Evolutionary conservation across 1,140 invertebrate genomes (phyloP).

Genomic region (Ceratosolen solmsi): DNA sequence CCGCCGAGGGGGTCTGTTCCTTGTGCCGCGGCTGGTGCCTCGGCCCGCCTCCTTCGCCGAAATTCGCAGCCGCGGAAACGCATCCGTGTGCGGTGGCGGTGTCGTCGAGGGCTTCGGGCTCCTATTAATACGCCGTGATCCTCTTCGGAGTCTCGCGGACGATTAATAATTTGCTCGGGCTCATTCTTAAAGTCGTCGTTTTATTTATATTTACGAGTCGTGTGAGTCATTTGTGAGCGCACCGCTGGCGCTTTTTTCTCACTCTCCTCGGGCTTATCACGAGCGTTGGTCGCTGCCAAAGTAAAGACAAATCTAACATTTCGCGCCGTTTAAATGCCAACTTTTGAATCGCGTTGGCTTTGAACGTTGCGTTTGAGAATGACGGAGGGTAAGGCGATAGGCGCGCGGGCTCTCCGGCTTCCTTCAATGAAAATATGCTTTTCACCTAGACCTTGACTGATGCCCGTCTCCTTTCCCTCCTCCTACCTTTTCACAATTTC

Average conservation of each 20-base stretch:
- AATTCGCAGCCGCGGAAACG: background rate
- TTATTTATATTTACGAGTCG: constrained; percentile 2
- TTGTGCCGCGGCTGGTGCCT: too few species aligned
- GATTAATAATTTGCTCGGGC: background rate
- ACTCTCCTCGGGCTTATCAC: constrained; percentile 2
- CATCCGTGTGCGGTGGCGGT: background rate
- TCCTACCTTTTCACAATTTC: background rate
- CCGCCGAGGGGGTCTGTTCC: too few species aligned
- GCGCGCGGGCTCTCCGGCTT: background rate
- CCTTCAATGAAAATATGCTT: constrained; percentile 42
- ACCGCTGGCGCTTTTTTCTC: background rate
- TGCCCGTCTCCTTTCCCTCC: background rate
- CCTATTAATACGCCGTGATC: background rate
- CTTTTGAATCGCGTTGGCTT: constrained; percentile 42
- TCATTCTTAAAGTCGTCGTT: background rate
- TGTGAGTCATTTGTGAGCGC: background rate
- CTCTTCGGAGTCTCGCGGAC: background rate
- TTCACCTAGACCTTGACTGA: constrained; percentile 43
- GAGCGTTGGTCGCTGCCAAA: constrained; percentile 29
- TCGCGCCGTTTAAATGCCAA: constrained; percentile 45
- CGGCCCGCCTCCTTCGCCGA: too few species aligned
- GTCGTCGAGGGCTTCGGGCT: background rate
- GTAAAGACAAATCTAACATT: constrained; percentile 33
- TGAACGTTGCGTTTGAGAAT: constrained; percentile 25
- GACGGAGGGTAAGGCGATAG: constrained; percentile 32